Evolutionary conservation across 2,888 invertebrate species (phyloP).

Genomic region (Drosophila ustulata): DNA sequence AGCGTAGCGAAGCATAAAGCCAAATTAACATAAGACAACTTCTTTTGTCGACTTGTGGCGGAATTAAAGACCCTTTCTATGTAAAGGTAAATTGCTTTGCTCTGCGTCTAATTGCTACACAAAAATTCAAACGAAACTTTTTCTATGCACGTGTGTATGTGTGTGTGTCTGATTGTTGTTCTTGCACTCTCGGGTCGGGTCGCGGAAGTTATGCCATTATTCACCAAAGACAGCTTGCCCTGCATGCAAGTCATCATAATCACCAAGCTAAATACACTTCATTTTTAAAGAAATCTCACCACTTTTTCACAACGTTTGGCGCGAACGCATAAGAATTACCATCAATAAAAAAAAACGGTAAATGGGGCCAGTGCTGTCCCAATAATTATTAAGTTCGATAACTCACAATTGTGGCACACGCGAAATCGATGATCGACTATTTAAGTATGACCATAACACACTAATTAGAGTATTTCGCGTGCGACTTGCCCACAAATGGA

Average conservation of each 20-base stretch:
- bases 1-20: constrained; percentile 78
- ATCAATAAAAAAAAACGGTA: neutral
- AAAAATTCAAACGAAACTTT: constrained; percentile 65
- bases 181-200: constrained; percentile 20
- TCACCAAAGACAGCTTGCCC: constrained; percentile 29
- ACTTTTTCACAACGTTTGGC: neutral
- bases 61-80: constrained; percentile 76
- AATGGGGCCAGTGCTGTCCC: neutral
- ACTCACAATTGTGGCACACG: neutral
- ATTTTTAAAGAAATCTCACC: neutral
- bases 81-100: constrained; percentile 67
- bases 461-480: neutral
- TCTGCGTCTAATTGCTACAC: constrained; percentile 75
- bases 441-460: neutral
- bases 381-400: neutral
- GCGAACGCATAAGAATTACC: neutral
- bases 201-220: constrained; percentile 45
- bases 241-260: constrained; percentile 40
- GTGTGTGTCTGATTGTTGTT: constrained; percentile 16
- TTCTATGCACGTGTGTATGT: constrained; percentile 30
- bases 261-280: neutral
- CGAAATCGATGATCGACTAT: neutral
- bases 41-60: constrained; percentile 72
- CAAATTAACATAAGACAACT: constrained; percentile 79
- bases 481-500: constrained; percentile 3